Percentiles rank a stretch among this genome's conserved stretches.
Evolutionary conservation across 2,888 invertebrate species (phyloP).

Genomic region (Baronia brevicornis): DNA sequence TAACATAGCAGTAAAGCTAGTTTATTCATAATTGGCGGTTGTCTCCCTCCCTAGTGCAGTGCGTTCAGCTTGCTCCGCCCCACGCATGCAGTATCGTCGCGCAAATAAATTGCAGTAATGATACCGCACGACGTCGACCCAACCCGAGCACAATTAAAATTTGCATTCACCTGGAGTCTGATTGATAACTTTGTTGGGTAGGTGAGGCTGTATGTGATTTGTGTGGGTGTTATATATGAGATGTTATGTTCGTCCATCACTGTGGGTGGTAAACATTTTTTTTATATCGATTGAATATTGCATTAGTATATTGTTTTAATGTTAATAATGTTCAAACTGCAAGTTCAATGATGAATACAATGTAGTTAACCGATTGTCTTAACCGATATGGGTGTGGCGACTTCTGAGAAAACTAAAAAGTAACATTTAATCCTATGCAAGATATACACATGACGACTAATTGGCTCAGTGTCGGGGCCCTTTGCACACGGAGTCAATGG

Average conservation of each 20-base stretch:
- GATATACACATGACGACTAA: too few species aligned
- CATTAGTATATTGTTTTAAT: too few species aligned
- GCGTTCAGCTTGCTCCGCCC: constrained; percentile 42
- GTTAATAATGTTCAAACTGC: too few species aligned
- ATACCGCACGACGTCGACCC: constrained; percentile 50
- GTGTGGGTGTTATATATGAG: constrained; percentile 30
- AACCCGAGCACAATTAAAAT: constrained; percentile 59
- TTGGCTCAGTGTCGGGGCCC: too few species aligned
- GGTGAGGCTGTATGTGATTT: constrained; percentile 47
- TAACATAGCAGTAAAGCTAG: constrained; percentile 70
- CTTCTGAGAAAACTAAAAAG: too few species aligned
- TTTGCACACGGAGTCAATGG: too few species aligned
- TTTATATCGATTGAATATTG: too few species aligned
- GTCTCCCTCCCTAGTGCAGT: constrained; percentile 47
- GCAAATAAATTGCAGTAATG: constrained; percentile 60
- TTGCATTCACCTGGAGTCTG: constrained; percentile 60
- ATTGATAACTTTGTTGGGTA: constrained; percentile 66
- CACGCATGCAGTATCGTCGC: constrained; percentile 34
- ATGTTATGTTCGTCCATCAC: constrained; percentile 14
- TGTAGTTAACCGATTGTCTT: too few species aligned
- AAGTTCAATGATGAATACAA: too few species aligned
- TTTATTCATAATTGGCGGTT: constrained; percentile 71
- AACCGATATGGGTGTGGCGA: too few species aligned
- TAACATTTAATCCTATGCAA: too few species aligned
- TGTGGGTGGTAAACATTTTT: constrained; percentile 8